Conservation (phyloP, 2,113 vertebrate genomes). For the Mus pahari region DNA sequence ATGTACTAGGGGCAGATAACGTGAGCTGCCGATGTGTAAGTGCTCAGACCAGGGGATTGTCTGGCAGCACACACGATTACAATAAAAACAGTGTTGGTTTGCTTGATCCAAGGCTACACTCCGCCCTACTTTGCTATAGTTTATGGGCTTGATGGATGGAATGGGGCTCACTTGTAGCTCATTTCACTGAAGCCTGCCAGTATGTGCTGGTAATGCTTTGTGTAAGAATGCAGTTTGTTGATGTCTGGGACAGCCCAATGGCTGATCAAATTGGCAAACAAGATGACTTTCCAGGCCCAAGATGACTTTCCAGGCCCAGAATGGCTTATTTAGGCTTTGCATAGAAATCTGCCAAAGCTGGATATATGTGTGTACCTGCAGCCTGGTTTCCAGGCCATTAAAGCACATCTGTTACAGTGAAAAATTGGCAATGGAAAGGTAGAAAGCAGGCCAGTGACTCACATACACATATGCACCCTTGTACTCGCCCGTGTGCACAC, state of each 20-base stretch:
- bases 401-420: slow-evolving; percentile 8
- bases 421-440: background rate
- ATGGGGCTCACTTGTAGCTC: background rate
- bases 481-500: fast-evolving
- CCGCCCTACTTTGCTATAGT: background rate
- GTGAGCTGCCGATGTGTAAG: fast-evolving
- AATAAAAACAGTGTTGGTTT: background rate
- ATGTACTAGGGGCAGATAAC: fast-evolving
- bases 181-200: too few relatives aligned
- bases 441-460: background rate
- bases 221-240: background rate
- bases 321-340: slow-evolving; percentile 14
- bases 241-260: background rate
- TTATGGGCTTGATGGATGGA: background rate
- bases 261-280: background rate
- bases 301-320: background rate
- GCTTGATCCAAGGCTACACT: background rate
- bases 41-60: fast-evolving
- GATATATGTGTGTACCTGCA: background rate
- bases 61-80: fast-evolving
- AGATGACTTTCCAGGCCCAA: background rate
- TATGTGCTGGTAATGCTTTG: fast-evolving
- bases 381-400: background rate
- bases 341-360: background rate
- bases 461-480: too few relatives aligned